These are phyloP conservation scores for Mantis religiosa DNA, from an alignment of 2,888 invertebrate genomes.

Conservation along the genomic window DNA sequence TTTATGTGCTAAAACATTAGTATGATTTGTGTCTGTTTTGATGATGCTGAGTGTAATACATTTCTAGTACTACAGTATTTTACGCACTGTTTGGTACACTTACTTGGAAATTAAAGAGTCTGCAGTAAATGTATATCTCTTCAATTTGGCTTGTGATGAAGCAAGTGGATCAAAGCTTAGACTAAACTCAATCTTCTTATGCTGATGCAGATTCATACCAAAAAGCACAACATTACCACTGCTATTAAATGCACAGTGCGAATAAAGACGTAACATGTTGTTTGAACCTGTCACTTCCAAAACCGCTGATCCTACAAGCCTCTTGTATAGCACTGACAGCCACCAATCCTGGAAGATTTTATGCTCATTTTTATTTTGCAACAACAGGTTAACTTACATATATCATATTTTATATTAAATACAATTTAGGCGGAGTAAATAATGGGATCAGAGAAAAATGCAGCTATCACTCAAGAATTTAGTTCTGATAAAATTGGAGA, in stretches of 20 bases:
- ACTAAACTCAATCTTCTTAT: not conserved
- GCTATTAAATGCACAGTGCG: slow-evolving; percentile 55
- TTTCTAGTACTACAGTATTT: too few relatives aligned
- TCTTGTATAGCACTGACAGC: slow-evolving; percentile 53
- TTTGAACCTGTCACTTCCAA: slow-evolving; percentile 39
- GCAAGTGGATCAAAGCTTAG: not conserved
- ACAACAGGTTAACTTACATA: too few relatives aligned
- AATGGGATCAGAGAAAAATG: too few relatives aligned
- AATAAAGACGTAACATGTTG: slow-evolving; percentile 55
- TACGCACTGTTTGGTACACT: not conserved
- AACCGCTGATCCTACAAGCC: slow-evolving; percentile 63
- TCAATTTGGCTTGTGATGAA: not conserved
- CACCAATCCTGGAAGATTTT: slow-evolving; percentile 42
- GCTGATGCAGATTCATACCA: slow-evolving; percentile 29
- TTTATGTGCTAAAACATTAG: too few relatives aligned
- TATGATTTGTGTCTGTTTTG: too few relatives aligned
- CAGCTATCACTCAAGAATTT: too few relatives aligned
- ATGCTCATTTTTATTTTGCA: not conserved
- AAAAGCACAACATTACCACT: slow-evolving; percentile 32
- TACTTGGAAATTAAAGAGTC: slow-evolving; percentile 10
- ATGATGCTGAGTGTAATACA: too few relatives aligned
- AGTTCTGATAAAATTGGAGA: too few relatives aligned
- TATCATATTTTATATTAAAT: too few relatives aligned
- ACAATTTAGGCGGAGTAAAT: too few relatives aligned
- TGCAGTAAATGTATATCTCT: slow-evolving; percentile 19